Conservation (phyloP, 2,888 invertebrate genomes). For the Zygaena filipendulae region DNA sequence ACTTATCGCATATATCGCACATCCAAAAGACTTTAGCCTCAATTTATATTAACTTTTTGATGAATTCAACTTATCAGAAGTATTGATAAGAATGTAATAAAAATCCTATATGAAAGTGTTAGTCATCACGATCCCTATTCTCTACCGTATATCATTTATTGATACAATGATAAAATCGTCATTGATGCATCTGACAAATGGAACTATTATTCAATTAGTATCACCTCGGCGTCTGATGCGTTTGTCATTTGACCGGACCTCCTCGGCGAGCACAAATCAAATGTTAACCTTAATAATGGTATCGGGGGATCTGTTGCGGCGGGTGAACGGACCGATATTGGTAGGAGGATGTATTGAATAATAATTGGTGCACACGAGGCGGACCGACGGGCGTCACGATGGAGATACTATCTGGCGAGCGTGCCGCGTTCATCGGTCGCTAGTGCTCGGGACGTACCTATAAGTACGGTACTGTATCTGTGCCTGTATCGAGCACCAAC, state of each 20-base stretch:
- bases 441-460: no score
- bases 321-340: conserved; percentile 22
- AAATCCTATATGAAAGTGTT: no score
- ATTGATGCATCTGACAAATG: conserved; percentile 33
- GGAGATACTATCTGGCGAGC: conserved; percentile 54
- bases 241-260: conserved; percentile 51
- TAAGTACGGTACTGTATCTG: conserved; percentile 47
- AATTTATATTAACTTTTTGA: no score
- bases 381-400: conserved; percentile 40
- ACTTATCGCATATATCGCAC: no score
- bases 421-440: conserved; percentile 64
- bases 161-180: conserved; percentile 31
- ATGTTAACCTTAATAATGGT: conserved; percentile 41
- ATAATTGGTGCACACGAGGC: conserved; percentile 58
- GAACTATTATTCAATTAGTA: conserved; percentile 48
- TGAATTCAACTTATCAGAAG: no score
- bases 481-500: conserved; percentile 43
- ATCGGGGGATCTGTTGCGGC: conserved; percentile 26
- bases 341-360: conserved; percentile 48
- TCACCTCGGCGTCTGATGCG: conserved; percentile 26
- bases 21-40: no score
- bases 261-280: conserved; percentile 36
- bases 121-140: no score
- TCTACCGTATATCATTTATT: no score
- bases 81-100: no score